Percentiles rank a stretch among this genome's conserved stretches.
These are phyloP conservation scores for Aspiorhynchus laticeps DNA, from an alignment of 2,113 vertebrate genomes.

Conservation along the genomic window DNA sequence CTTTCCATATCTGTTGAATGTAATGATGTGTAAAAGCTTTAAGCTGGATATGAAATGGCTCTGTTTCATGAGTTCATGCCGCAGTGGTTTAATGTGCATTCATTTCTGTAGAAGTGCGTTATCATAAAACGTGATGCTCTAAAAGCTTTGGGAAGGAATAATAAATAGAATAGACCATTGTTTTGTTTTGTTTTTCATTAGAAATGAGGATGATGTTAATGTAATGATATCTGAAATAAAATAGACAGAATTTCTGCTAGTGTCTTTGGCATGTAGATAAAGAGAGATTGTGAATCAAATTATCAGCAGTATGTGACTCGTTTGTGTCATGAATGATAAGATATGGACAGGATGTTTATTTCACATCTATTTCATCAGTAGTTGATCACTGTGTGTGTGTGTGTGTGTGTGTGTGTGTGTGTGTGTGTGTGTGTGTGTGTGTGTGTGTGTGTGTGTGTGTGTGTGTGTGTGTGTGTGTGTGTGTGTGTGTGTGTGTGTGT, in stretches of 20 bases:
- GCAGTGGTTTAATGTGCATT: background rate
- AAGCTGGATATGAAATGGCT: background rate
- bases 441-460: too few species aligned
- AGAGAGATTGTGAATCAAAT: background rate
- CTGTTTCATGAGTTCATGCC: background rate
- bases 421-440: too few species aligned
- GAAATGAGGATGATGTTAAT: background rate
- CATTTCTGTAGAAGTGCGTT: background rate
- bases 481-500: too few species aligned
- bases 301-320: background rate
- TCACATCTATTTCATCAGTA: background rate
- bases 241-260: background rate
- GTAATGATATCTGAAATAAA: background rate
- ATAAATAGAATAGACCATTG: background rate
- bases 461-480: too few species aligned
- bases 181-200: background rate
- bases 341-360: background rate
- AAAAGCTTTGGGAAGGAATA: background rate
- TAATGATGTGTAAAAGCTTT: conserved; percentile 25
- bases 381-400: too few species aligned
- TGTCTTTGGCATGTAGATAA: background rate
- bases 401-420: too few species aligned
- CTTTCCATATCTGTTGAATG: conserved; percentile 2
- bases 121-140: background rate
- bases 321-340: background rate